Percentiles rank a stretch among this genome's conserved stretches.
phyloP scores from a whole-genome alignment of 2,113 vertebrate species.

The Ginglymostoma cirratum region DNA sequence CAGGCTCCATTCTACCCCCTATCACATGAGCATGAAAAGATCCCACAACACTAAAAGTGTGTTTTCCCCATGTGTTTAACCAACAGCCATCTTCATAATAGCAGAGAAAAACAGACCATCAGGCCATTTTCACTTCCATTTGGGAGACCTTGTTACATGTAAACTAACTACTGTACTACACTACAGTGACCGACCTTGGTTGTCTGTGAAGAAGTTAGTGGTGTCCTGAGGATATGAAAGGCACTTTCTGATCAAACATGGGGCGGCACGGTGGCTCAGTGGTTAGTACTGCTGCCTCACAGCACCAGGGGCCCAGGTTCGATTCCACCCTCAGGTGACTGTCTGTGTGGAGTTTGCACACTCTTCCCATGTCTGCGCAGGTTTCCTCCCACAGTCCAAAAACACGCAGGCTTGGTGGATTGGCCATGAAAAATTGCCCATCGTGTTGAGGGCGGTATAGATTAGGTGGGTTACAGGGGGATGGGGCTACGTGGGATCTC shows the following conservation, averaged over 20 bases:
- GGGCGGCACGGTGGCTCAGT: too few relatives aligned
- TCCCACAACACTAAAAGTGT: neutral
- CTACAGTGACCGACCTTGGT: neutral
- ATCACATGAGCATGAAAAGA: neutral
- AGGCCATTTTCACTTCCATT: neutral
- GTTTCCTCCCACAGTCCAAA: too few relatives aligned
- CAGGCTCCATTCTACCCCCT: neutral
- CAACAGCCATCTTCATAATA: neutral
- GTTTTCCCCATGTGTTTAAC: neutral
- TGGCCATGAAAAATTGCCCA: too few relatives aligned
- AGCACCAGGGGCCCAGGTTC: too few relatives aligned
- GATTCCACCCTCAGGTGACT: too few relatives aligned
- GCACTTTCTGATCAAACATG: neutral
- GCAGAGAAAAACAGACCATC: neutral
- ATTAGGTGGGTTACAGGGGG: too few relatives aligned
- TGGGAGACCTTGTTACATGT: neutral
- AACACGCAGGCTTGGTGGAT: too few relatives aligned
- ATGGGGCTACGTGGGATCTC: too few relatives aligned
- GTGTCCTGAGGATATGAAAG: neutral
- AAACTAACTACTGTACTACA: neutral
- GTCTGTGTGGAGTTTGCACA: too few relatives aligned
- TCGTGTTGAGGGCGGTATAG: too few relatives aligned
- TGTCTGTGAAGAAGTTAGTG: neutral
- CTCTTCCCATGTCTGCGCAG: too few relatives aligned
- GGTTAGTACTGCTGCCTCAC: too few relatives aligned